phyloP scores from a whole-genome alignment of 2,888 invertebrate species.

The Sesia apiformis region DNA sequence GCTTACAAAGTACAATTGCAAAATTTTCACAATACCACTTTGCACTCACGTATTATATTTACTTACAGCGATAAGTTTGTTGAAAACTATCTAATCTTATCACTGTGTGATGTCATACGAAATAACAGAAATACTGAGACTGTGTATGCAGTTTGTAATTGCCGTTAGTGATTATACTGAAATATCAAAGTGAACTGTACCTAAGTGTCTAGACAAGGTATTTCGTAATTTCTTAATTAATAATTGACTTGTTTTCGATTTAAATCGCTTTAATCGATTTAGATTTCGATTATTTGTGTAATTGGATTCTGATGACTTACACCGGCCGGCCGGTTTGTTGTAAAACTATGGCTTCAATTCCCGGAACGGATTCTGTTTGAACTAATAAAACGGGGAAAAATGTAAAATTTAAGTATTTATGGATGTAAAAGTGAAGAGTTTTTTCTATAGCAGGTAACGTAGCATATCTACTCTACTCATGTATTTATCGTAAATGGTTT shows the following conservation, averaged over 20 bases:
- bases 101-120: constrained; percentile 44
- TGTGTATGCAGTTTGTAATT: constrained; percentile 7
- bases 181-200: not conserved
- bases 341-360: not conserved
- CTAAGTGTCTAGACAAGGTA: not conserved
- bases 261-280: not conserved
- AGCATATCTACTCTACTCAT: too few species aligned
- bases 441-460: too few species aligned
- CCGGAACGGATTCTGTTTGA: too few species aligned
- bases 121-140: constrained; percentile 30
- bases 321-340: not conserved
- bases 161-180: not conserved
- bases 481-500: too few species aligned
- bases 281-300: not conserved
- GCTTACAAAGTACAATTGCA: too few species aligned
- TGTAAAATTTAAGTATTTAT: too few species aligned
- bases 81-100: constrained; percentile 50
- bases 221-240: not conserved
- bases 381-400: too few species aligned
- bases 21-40: not conserved
- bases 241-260: not conserved
- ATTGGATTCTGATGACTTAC: not conserved
- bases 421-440: too few species aligned
- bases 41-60: constrained; percentile 3
- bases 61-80: constrained; percentile 10